Evolutionary conservation across 2,113 vertebrate genomes (phyloP).

Genomic region (Menidia beryllina): DNA sequence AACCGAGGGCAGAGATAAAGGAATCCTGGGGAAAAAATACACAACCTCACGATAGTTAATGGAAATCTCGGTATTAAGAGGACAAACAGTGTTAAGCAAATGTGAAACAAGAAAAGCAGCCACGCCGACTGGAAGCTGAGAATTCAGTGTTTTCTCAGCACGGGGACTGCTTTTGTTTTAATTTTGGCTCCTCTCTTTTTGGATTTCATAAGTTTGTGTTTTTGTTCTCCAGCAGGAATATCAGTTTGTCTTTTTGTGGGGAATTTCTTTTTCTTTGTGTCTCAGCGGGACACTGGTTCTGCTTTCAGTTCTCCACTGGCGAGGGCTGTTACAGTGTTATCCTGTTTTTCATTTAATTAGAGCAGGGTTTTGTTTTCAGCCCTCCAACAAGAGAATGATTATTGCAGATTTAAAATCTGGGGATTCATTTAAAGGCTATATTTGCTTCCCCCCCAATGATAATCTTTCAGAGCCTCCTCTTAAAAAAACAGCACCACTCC

Average conservation of each 20-base stretch:
- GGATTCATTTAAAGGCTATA: background rate
- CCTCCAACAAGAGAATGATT: background rate
- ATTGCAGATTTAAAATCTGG: background rate
- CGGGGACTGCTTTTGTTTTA: too few species aligned
- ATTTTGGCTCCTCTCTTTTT: too few species aligned
- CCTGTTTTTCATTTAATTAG: background rate
- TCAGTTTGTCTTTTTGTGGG: background rate
- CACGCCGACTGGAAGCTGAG: background rate
- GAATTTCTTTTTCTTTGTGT: background rate
- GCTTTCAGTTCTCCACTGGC: background rate
- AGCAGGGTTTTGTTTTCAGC: background rate
- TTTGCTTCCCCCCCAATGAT: background rate
- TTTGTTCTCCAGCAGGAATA: background rate
- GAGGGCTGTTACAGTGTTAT: background rate
- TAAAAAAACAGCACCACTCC: background rate
- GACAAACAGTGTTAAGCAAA: background rate
- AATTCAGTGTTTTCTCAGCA: background rate
- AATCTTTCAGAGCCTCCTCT: background rate
- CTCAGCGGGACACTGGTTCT: background rate
- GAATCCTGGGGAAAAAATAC: background rate
- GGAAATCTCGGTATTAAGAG: background rate
- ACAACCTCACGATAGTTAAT: background rate
- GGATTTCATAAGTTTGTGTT: background rate
- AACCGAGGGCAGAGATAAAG: too few species aligned
- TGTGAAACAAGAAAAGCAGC: background rate